Evolutionary conservation across 1,140 invertebrate species (phyloP).

Genomic region (Drosophila bifasciata): DNA sequence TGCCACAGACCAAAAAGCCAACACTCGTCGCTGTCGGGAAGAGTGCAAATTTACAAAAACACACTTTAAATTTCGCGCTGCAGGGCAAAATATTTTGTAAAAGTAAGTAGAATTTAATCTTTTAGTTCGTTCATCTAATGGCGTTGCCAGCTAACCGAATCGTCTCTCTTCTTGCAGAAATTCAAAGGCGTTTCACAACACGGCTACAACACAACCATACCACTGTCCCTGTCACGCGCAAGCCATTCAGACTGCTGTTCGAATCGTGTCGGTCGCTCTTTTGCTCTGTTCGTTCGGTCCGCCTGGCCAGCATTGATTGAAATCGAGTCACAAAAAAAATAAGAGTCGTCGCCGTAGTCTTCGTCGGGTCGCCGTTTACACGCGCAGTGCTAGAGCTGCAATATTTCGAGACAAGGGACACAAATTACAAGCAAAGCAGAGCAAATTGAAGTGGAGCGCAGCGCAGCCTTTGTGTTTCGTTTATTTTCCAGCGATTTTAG

Average conservation of each 20-base stretch:
- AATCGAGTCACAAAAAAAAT: constrained; percentile 40
- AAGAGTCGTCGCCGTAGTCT: constrained; percentile 73
- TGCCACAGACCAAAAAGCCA: constrained; percentile 19
- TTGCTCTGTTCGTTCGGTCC: constrained; percentile 38
- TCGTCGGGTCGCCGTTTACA: constrained; percentile 76
- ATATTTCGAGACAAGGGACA: constrained; percentile 77
- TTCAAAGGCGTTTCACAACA: constrained; percentile 61
- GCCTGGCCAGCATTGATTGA: constrained; percentile 47
- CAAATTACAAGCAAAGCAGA: constrained; percentile 61
- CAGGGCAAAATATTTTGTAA: too few species aligned
- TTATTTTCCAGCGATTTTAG: constrained; percentile 54
- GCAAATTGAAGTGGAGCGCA: constrained; percentile 67
- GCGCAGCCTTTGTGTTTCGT: constrained; percentile 77
- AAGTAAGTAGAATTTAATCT: too few species aligned
- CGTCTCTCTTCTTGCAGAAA: constrained; percentile 29
- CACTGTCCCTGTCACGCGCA: constrained; percentile 42
- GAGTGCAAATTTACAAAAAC: too few species aligned
- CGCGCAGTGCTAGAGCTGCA: constrained; percentile 73
- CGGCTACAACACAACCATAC: constrained; percentile 18
- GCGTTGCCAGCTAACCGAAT: constrained; percentile 2
- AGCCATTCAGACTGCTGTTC: background rate
- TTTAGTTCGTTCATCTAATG: too few species aligned
- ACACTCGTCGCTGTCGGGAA: constrained; percentile 45
- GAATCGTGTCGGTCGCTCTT: constrained; percentile 2
- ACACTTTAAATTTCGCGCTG: too few species aligned